Percentiles rank a stretch among this genome's conserved stretches.
These are phyloP conservation scores for Patagioenas fasciata DNA, from an alignment of 2,113 vertebrate species.

Conservation along the genomic window DNA sequence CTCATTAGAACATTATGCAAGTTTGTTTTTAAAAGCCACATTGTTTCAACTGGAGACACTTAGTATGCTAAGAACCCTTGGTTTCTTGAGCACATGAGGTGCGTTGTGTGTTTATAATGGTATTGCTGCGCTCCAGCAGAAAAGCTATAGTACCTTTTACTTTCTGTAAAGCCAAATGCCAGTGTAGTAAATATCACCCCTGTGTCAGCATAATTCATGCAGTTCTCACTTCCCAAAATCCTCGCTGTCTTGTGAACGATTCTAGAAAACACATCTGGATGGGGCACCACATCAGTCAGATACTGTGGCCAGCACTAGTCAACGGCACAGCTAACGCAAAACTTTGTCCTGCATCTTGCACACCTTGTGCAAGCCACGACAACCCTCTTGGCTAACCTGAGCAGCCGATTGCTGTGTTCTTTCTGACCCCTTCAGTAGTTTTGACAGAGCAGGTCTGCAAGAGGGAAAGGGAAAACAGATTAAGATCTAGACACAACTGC, in stretches of 20 bases:
- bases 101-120: fast-evolving
- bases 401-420: neutral
- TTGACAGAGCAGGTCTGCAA: neutral
- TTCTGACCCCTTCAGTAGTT: neutral
- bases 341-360: neutral
- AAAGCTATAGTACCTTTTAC: neutral
- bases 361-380: neutral
- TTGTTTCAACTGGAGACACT: neutral
- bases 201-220: neutral
- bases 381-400: neutral
- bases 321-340: neutral
- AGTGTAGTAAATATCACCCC: neutral
- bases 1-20: neutral
- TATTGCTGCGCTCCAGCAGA: neutral
- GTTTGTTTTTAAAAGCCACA: neutral
- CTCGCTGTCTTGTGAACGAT: neutral
- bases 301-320: neutral
- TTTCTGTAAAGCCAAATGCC: neutral
- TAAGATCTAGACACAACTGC: neutral
- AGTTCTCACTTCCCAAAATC: neutral
- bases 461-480: neutral
- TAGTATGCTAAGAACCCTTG: neutral
- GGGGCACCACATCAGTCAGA: fast-evolving
- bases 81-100: neutral
- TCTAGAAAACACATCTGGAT: neutral